Evolutionary conservation across 2,113 vertebrate genomes (phyloP).

Genomic region (Hyaena hyaena): DNA sequence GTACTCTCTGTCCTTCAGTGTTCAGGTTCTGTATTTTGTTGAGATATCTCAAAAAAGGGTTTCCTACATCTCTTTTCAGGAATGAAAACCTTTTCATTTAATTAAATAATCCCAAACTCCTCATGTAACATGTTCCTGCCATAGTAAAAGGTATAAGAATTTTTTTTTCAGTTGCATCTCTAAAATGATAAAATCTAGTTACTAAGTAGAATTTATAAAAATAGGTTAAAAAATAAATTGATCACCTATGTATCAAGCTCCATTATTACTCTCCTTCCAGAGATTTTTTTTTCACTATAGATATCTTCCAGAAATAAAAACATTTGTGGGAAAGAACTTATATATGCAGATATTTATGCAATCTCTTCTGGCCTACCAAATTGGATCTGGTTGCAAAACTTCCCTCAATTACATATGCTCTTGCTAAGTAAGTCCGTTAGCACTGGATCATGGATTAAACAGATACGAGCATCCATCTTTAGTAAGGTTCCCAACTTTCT

Average conservation of each 20-base stretch:
- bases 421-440: not conserved
- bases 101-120: not conserved
- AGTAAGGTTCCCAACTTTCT: not conserved
- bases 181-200: not conserved
- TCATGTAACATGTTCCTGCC: not conserved
- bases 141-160: not conserved
- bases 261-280: not conserved
- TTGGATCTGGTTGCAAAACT: not conserved
- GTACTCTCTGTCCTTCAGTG: not conserved
- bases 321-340: not conserved
- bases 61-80: not conserved
- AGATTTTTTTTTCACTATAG: not conserved
- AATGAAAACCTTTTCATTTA: not conserved
- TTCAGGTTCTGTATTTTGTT: not conserved
- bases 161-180: not conserved
- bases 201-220: not conserved
- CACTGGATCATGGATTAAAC: not conserved
- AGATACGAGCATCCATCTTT: not conserved
- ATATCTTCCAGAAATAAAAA: constrained; percentile 29
- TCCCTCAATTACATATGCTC: not conserved
- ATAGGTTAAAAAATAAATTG: not conserved
- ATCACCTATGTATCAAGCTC: not conserved
- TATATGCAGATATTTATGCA: not conserved
- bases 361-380: not conserved
- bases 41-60: not conserved